A percentile compares a stretch with the other conserved stretches of the same genome.
phyloP scores from a whole-genome alignment of 2,113 vertebrate genomes.

The Hippoglossus stenolepis region DNA sequence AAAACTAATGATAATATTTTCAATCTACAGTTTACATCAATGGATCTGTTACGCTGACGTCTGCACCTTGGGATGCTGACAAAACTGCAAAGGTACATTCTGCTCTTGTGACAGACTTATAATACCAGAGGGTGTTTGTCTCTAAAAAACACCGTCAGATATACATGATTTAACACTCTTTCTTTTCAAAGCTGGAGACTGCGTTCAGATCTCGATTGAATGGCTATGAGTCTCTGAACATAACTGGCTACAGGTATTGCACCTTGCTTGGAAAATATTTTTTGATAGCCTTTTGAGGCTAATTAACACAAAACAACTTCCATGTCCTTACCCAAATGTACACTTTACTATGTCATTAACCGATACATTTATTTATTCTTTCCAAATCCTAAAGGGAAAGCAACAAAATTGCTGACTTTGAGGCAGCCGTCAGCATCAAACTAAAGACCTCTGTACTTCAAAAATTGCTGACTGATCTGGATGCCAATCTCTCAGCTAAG shows the following conservation, averaged over 20 bases:
- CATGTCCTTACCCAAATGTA: background rate
- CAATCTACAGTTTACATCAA: constrained; percentile 50
- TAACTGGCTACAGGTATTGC: constrained; percentile 26
- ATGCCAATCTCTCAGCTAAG: accelerated
- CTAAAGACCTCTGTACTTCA: constrained; percentile 33
- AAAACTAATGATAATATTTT: constrained; percentile 21
- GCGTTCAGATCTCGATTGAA: constrained; percentile 28
- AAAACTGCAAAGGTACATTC: accelerated
- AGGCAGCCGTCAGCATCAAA: constrained; percentile 32
- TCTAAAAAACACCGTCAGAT: background rate
- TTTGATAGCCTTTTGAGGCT: background rate
- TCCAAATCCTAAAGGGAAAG: background rate
- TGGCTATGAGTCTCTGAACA: constrained; percentile 38
- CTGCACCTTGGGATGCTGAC: accelerated
- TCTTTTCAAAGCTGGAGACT: constrained; percentile 15
- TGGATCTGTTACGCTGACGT: background rate
- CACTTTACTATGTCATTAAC: background rate
- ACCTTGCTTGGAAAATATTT: background rate
- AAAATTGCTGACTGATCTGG: background rate
- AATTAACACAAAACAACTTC: background rate
- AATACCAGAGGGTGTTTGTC: background rate
- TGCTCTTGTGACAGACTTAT: background rate
- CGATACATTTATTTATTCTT: background rate
- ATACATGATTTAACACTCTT: background rate
- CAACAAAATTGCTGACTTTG: constrained; percentile 26